Evolutionary conservation across 2,113 vertebrate genomes (phyloP).

Genomic region (Leucopsar rothschildi): DNA sequence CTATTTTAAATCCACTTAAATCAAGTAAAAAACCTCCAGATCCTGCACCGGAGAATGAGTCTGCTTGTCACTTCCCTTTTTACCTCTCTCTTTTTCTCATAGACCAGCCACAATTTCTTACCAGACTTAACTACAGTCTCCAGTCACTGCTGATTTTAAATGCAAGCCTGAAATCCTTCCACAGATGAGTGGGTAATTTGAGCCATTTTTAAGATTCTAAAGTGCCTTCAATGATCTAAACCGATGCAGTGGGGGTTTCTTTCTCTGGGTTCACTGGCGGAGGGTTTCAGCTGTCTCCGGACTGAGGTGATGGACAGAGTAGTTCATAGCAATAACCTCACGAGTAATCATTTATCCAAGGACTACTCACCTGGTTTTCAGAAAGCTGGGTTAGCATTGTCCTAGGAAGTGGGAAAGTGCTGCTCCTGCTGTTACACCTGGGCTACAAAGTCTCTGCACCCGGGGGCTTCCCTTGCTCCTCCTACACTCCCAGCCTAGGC

Average conservation of each 20-base stretch:
- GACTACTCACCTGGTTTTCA: not conserved
- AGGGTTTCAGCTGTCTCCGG: not conserved
- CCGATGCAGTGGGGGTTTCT: not conserved
- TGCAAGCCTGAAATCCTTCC: not conserved
- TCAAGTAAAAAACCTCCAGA: not conserved
- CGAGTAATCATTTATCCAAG: not conserved
- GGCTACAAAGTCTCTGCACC: not conserved
- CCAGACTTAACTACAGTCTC: not conserved
- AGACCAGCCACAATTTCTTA: not conserved
- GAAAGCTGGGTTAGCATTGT: not conserved
- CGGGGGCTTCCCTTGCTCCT: not conserved
- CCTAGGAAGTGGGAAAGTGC: not conserved
- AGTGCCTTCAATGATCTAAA: slow-evolving; percentile 48
- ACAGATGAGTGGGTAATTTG: not conserved
- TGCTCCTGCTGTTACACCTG: not conserved
- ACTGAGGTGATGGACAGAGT: not conserved
- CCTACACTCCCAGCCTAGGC: not conserved
- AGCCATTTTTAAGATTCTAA: slow-evolving; percentile 38
- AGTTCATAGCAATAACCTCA: slow-evolving; percentile 43
- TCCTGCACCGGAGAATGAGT: not conserved
- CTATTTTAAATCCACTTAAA: not conserved
- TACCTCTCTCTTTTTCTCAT: slow-evolving; percentile 18
- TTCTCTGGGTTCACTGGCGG: not conserved
- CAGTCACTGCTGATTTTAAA: slow-evolving; percentile 14
- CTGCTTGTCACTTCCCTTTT: slow-evolving; percentile 34